Base-by-base conservation (phyloP, 2,113 vertebrate species). In the Canis aureus region DNA sequence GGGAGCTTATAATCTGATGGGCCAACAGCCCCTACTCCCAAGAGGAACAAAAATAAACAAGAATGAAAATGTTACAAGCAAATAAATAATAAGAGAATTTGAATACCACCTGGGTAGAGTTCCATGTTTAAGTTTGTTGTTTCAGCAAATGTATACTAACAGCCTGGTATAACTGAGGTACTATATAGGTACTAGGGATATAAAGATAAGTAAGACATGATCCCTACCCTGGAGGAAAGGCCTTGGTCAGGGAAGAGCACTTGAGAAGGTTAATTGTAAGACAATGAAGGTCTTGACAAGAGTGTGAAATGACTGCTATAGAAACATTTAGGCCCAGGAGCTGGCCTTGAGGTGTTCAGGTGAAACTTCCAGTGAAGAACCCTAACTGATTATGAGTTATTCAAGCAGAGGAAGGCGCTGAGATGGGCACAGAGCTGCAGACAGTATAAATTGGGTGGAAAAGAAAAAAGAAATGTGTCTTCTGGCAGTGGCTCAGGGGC, bases 121-220 rank as follows among this genome's bases (percentile, higher is more conserved):
- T n/a, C 35, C 53, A 38, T 6, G 53, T 35, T 73, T n/a, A 8
- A 32, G 53, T 35, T 20, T 82, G 71, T 35, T 71, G 76, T 29
- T 59, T 43, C 27, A 9, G 8, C 62, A 83, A 57, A 49, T 57
- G 53, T 66, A 79, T 53, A 16, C 5, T 11, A 27, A 49, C 62
- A 59, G 20, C 53, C 62, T 43, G 25, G 13, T 9, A 8, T 9
- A 4, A 60, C 62, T 9, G 16, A 59, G 35, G 82, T 11, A 10
- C 55, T 17, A 1, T 11, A 64, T 66, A 20, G n/a, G 22, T 64
- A 22, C 49, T 57, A 73, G 86, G 51, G 73, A 88, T 81, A 88
- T n/a, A 97, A 94, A 97, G 92, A 69, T 71, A 90, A 92, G 57
- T 67, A 93, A 94, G 92, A 95, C 79, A 83, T 71, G 95, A 62